Evolutionary conservation across 2,888 invertebrate genomes (phyloP).

Genomic region (Hirtodrosophila duncani): DNA sequence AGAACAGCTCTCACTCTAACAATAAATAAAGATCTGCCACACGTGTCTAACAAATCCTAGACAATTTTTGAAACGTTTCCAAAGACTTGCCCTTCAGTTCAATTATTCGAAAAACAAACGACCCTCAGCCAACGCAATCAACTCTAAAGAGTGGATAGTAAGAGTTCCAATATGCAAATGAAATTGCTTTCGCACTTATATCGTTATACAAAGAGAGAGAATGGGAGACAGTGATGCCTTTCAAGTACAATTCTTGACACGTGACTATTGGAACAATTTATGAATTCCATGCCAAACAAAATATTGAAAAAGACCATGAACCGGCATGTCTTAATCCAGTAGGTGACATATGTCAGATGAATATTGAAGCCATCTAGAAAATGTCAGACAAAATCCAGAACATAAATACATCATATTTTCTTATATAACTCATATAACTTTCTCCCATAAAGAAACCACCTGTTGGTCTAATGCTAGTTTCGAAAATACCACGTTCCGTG

Average conservation of each 20-base stretch:
- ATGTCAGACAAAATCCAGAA: no score
- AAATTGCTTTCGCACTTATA: slow-evolving; percentile 1
- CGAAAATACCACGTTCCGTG: no score
- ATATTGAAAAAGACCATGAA: slow-evolving; percentile 19
- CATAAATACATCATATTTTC: no score
- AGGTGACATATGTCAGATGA: slow-evolving; percentile 6
- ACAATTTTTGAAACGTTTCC: neutral
- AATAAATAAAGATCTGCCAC: slow-evolving; percentile 46
- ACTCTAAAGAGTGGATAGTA: slow-evolving; percentile 8
- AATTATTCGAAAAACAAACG: slow-evolving; percentile 1
- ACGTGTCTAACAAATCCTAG: slow-evolving; percentile 52
- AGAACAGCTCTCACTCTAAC: slow-evolving; percentile 39
- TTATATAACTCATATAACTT: no score
- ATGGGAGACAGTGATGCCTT: neutral
- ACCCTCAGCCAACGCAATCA: neutral
- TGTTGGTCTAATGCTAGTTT: no score
- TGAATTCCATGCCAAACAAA: slow-evolving; percentile 39
- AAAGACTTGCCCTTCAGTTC: neutral
- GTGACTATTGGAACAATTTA: slow-evolving; percentile 47
- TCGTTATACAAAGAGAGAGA: neutral
- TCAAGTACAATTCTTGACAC: slow-evolving; percentile 34
- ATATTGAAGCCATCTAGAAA: no score
- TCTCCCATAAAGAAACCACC: no score
- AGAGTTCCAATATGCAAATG: slow-evolving; percentile 52
- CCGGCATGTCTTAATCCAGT: neutral